A percentile compares a stretch with the other conserved stretches of the same genome.
These are phyloP conservation scores for Ameiurus melas DNA, from an alignment of 2,113 vertebrate genomes.

Conservation along the genomic window DNA sequence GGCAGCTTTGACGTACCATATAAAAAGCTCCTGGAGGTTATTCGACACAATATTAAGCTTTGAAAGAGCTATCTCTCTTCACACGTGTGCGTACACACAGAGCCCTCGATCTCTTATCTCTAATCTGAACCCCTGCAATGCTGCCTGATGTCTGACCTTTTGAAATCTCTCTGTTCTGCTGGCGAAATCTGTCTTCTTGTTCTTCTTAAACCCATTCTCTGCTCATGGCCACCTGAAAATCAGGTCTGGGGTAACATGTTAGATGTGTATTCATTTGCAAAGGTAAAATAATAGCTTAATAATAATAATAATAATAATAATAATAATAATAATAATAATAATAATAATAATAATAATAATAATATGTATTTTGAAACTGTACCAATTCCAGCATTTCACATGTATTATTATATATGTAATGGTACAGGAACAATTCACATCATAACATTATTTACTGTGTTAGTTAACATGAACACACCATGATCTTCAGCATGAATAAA, in stretches of 20 bases:
- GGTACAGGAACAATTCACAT: neutral
- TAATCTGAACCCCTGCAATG: conserved; percentile 36
- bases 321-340: too few species aligned
- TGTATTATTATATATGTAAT: neutral
- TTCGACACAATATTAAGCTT: conserved; percentile 26
- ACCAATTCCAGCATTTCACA: neutral
- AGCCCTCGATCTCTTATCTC: conserved; percentile 33
- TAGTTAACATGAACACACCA: too few species aligned
- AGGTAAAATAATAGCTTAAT: too few species aligned
- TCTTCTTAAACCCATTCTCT: neutral
- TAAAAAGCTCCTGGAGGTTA: conserved; percentile 31
- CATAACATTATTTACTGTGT: neutral
- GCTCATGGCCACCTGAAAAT: neutral
- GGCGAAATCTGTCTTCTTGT: neutral
- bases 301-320: too few species aligned
- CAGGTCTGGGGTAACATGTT: neutral
- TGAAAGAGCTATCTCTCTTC: neutral
- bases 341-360: too few species aligned
- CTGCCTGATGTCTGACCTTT: conserved; percentile 45
- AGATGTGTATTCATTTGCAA: neutral
- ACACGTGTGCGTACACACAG: conserved; percentile 27
- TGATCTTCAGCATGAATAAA: neutral
- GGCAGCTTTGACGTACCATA: neutral
- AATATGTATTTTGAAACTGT: neutral
- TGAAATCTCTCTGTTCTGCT: conserved; percentile 15